Evolutionary conservation across 1,140 invertebrate genomes (phyloP), one percentile per base, ranked within the genome.

Genomic region (Leptinotarsa defecta): DNA sequence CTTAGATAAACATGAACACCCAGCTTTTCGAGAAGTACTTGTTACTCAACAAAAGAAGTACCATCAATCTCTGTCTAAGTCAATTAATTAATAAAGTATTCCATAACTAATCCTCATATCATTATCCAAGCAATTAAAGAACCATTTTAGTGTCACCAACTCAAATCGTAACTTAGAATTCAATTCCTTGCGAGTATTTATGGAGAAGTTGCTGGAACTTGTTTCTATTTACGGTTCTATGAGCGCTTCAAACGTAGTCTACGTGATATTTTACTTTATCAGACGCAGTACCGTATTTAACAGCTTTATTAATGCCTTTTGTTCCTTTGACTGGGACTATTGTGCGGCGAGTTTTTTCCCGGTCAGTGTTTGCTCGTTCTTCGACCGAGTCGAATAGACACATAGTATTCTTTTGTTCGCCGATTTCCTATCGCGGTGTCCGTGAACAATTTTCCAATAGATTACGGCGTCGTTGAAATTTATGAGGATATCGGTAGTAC

Each of bases 301-400:
- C 69, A 71, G 52, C 69, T 71, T 71, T 71, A 71, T 71, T 71
- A 71, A 71, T 71, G 69, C 69, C 69, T 71, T 71, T 71, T 71
- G 69, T 71, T 43, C 48, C 20, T 48, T 57, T 48, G 69, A 71
- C 48, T 48, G 69, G 24, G 69, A 61, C 48, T 71, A 48, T 71
- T 69, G 69, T 49, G 69, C 69, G 69, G 69, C 49, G 8, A 48
- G 19, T 71, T 71, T 71, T 71, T 71, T 19, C 20, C 64, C 64
- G 27, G 13, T 0, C 64, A 15, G 64, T 34, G 22, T 22, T 65
- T 57, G 27, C 64, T 65, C 27, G n/a, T 65, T 65, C 20, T 65
- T 22, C 64, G 27, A 65, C 64, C 64, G 64, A 65, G 20, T 65
- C 64, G 20, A 65, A 65, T 24, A 34, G 13, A 65, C 64, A 34